These are phyloP conservation scores for Thysanoteuthis rhombus DNA, from an alignment of 2,888 invertebrate genomes.

Conservation along the genomic window DNA sequence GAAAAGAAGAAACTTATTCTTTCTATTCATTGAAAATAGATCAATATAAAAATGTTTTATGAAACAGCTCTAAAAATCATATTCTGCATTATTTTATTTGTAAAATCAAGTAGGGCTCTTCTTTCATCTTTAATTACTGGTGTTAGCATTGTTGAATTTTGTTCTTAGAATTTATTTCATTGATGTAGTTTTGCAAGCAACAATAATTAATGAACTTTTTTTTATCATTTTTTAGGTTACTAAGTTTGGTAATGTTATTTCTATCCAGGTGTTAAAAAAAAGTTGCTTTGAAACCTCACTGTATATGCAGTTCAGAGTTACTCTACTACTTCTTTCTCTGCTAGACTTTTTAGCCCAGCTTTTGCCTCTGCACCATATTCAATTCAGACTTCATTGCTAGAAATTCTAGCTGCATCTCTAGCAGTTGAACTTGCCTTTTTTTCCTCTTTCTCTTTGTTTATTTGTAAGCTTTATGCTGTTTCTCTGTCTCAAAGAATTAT, in stretches of 20 bases:
- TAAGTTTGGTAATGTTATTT: slow-evolving; percentile 1
- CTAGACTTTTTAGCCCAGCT: neutral
- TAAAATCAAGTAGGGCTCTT: neutral
- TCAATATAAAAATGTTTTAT: neutral
- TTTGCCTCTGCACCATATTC: neutral
- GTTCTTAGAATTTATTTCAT: neutral
- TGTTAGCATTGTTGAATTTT: neutral
- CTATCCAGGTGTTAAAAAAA: neutral
- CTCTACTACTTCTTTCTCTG: neutral
- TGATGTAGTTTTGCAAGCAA: neutral
- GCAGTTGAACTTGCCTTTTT: neutral
- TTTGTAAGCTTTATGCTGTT: neutral
- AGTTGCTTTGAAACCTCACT: neutral
- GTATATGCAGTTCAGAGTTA: neutral
- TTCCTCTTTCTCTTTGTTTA: neutral
- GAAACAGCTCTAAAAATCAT: neutral
- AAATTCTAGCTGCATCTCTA: neutral
- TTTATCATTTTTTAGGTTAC: neutral
- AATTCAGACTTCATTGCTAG: neutral
- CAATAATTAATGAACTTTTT: neutral
- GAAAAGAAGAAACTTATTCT: too few relatives aligned
- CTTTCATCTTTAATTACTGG: neutral
- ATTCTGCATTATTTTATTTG: neutral
- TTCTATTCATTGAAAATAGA: neutral
- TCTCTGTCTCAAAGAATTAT: neutral